phyloP scores from a whole-genome alignment of 2,797 vertebrate species.

The Huso huso region DNA sequence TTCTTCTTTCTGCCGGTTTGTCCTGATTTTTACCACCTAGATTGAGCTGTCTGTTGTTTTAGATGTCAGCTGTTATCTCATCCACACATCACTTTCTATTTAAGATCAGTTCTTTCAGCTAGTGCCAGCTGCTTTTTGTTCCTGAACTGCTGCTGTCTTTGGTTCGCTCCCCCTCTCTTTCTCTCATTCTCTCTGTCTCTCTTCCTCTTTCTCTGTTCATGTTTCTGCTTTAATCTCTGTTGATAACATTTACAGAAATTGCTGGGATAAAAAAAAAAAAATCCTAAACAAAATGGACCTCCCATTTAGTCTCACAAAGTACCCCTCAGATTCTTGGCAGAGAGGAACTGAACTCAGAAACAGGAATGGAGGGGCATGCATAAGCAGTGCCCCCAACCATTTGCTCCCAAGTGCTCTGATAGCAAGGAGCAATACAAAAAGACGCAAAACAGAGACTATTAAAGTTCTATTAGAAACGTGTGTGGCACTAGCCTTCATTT shows the following conservation, averaged over 20 bases:
- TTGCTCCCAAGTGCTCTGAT: slow-evolving; percentile 10
- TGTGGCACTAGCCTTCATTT: too few species aligned
- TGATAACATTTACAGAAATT: slow-evolving; percentile 23
- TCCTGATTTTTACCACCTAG: slow-evolving; percentile 31
- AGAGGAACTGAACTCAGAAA: slow-evolving; percentile 21
- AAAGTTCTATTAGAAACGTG: too few species aligned
- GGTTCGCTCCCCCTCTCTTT: not conserved
- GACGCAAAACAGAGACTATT: not conserved
- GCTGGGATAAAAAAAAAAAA: slow-evolving; percentile 7
- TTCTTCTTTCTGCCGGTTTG: slow-evolving; percentile 23
- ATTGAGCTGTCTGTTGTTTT: slow-evolving; percentile 31
- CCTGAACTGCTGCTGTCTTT: slow-evolving; percentile 9
- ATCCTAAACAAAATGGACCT: slow-evolving; percentile 11
- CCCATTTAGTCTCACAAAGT: slow-evolving; percentile 20
- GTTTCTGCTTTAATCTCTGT: slow-evolving; percentile 20
- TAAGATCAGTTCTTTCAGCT: slow-evolving; percentile 27
- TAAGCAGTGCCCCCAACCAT: slow-evolving; percentile 22
- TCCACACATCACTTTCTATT: slow-evolving; percentile 29
- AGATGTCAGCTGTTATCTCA: slow-evolving; percentile 36
- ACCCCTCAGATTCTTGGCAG: slow-evolving; percentile 23
- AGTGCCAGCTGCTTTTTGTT: slow-evolving; percentile 22
- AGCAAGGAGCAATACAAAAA: slow-evolving; percentile 24
- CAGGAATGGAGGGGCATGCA: slow-evolving; percentile 22
- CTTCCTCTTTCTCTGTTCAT: slow-evolving; percentile 15
- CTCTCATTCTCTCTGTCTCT: slow-evolving; percentile 1